Evolutionary conservation across 2,888 invertebrate species (phyloP).

Genomic region (Busseola fusca): DNA sequence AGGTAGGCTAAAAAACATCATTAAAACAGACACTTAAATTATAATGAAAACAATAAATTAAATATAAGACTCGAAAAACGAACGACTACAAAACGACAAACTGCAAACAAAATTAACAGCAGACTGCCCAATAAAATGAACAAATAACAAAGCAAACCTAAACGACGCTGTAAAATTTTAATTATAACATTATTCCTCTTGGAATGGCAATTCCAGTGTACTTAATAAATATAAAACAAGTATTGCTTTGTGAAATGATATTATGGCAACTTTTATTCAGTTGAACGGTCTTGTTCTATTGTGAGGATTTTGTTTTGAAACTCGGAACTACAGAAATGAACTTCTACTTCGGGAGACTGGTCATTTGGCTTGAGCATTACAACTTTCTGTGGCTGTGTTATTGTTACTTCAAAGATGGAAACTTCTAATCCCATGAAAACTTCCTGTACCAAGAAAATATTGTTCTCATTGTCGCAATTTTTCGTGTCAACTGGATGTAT

Average conservation of each 20-base stretch:
- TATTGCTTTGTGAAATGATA: constrained; percentile 17
- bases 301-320: constrained; percentile 8
- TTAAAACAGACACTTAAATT: background rate
- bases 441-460: background rate
- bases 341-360: background rate
- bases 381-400: background rate
- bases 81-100: constrained; percentile 14
- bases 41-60: background rate
- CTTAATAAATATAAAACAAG: constrained; percentile 12
- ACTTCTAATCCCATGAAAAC: constrained; percentile 2
- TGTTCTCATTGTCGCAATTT: background rate
- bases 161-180: constrained; percentile 26
- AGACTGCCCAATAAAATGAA: constrained; percentile 18
- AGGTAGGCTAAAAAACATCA: constrained; percentile 2
- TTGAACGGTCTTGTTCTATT: background rate
- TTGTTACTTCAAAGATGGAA: background rate
- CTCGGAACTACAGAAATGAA: constrained; percentile 14
- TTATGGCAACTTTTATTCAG: constrained; percentile 8
- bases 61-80: constrained; percentile 1
- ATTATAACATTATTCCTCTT: constrained; percentile 27
- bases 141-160: constrained; percentile 1
- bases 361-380: background rate
- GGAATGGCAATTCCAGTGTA: constrained; percentile 21
- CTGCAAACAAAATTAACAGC: constrained; percentile 24
- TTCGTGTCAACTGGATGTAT: background rate